These are phyloP conservation scores for Lasioglossum marginatum DNA, from an alignment of 2,888 invertebrate genomes.

Conservation along the genomic window DNA sequence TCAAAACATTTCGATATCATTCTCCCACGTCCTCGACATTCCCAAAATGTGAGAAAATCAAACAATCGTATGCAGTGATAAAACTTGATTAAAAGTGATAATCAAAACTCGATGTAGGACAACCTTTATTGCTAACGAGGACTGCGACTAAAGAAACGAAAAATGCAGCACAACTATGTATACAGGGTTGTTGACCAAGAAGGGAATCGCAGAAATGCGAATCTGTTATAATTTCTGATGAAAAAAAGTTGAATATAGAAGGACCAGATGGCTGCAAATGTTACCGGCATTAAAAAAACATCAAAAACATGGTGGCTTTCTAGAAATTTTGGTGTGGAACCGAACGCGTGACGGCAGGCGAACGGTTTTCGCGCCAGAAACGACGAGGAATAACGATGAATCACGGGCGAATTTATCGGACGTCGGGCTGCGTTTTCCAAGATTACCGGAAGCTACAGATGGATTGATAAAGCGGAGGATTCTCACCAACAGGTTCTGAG, in stretches of 20 bases:
- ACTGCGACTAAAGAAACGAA: no score
- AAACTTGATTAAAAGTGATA: no score
- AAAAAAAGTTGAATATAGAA: neutral
- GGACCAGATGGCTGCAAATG: neutral
- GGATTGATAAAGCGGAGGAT: slow-evolving; percentile 59
- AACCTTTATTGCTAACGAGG: no score
- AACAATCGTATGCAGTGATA: no score
- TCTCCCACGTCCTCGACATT: neutral
- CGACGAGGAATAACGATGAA: slow-evolving; percentile 39
- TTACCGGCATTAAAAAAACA: neutral
- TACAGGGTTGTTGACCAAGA: neutral
- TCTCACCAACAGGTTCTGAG: slow-evolving; percentile 62
- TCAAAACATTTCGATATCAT: neutral
- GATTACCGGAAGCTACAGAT: slow-evolving; percentile 47
- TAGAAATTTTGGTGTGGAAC: neutral
- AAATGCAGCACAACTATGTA: no score
- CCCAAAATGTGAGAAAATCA: no score
- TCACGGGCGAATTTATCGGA: slow-evolving; percentile 42
- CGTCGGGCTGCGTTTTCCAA: slow-evolving; percentile 33
- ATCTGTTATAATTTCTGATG: neutral
- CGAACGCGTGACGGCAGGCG: neutral
- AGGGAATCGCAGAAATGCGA: neutral
- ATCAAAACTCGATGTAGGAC: no score
- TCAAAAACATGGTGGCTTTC: neutral
- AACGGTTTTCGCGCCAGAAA: neutral